Conservation (phyloP, 2,113 vertebrate species). For the Sylvietta virens region DNA sequence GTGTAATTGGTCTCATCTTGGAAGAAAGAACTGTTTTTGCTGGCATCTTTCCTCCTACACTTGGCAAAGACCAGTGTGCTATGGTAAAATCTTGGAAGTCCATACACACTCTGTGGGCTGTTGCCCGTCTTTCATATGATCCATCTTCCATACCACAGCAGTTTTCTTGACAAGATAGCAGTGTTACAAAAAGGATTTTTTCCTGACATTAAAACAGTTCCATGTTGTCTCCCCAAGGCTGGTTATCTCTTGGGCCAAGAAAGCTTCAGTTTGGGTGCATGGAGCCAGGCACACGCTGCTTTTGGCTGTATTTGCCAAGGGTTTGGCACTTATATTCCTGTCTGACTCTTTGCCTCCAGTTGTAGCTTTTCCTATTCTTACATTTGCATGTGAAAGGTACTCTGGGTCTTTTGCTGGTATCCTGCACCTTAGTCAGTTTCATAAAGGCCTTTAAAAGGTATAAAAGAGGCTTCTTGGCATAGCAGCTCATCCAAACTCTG, state of each 20-base stretch:
- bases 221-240: not conserved
- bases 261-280: not conserved
- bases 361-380: not conserved
- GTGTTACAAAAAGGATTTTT: not conserved
- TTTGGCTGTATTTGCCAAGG: not conserved
- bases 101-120: not conserved
- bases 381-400: conserved; percentile 19
- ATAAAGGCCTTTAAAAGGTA: not conserved
- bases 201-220: not conserved
- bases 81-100: not conserved
- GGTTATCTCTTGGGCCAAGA: not conserved
- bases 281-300: not conserved
- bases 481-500: not conserved
- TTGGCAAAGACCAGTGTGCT: not conserved
- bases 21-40: not conserved
- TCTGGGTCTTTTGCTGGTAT: not conserved
- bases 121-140: not conserved
- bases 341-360: not conserved
- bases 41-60: not conserved
- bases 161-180: not conserved
- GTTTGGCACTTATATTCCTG: not conserved
- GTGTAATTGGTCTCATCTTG: not conserved
- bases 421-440: not conserved
- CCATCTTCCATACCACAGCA: not conserved
- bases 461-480: not conserved